These are phyloP conservation scores for Lasioglossum pauxillum DNA, from an alignment of 2,888 invertebrate species.

Conservation along the genomic window DNA sequence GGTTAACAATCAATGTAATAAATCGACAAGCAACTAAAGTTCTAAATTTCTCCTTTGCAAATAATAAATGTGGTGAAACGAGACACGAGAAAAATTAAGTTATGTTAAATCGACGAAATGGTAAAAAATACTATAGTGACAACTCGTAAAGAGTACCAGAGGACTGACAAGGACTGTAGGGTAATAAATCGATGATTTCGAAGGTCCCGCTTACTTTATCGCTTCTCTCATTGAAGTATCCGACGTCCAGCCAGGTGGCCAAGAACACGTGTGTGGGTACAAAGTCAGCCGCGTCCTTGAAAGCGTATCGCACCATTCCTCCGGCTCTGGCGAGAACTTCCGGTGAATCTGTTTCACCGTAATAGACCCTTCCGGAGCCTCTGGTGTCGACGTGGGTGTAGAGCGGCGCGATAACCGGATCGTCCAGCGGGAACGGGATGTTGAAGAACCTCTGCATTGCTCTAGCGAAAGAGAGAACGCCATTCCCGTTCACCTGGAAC, in stretches of 20 bases:
- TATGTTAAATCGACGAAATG: background rate
- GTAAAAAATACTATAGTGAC: background rate
- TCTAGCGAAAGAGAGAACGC: conserved; percentile 94
- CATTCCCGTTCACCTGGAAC: conserved; percentile 95
- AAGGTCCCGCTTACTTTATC: conserved; percentile 86
- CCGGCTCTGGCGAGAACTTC: conserved; percentile 89
- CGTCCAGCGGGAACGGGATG: conserved; percentile 94
- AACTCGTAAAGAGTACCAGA: background rate
- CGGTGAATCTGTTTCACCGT: conserved; percentile 88
- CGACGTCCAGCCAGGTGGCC: conserved; percentile 96
- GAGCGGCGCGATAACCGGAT: conserved; percentile 95
- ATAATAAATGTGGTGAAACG: background rate
- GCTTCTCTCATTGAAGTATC: conserved; percentile 88
- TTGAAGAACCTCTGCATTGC: conserved; percentile 94
- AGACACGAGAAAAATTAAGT: background rate
- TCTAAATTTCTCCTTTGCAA: background rate
- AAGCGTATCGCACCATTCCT: conserved; percentile 90
- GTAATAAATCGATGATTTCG: background rate
- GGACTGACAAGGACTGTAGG: background rate
- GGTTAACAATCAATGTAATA: too few species aligned
- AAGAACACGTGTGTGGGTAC: conserved; percentile 92
- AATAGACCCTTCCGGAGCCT: conserved; percentile 90
- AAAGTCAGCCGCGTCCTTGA: conserved; percentile 90
- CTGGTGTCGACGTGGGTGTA: conserved; percentile 96
- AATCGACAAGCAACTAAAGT: background rate